Conservation (phyloP, 23 tunicate species). For the Corella eumyota region DNA sequence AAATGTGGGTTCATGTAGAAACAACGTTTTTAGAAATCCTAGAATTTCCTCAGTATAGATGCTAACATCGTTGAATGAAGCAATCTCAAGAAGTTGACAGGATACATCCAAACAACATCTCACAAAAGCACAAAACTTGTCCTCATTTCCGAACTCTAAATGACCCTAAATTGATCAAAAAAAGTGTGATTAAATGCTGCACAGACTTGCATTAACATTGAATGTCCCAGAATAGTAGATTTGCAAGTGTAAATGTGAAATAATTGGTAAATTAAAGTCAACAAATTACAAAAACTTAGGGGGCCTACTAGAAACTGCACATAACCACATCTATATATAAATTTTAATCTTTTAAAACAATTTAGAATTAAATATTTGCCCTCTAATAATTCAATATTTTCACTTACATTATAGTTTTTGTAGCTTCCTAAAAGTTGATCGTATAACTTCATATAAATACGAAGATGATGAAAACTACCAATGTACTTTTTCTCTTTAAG, state of each 20-base stretch:
- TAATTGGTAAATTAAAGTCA: too few relatives aligned
- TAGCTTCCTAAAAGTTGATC: slow-evolving; percentile 57
- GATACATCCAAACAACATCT: slow-evolving; percentile 31
- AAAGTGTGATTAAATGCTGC: neutral
- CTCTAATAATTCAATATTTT: too few relatives aligned
- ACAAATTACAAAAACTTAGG: too few relatives aligned
- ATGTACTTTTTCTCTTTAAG: slow-evolving; percentile 16
- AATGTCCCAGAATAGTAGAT: neutral
- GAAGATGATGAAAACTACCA: slow-evolving; percentile 28
- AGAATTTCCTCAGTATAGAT: slow-evolving; percentile 65
- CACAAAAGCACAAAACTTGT: slow-evolving; percentile 41
- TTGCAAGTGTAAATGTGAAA: neutral
- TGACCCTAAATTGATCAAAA: slow-evolving; percentile 15
- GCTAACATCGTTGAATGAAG: slow-evolving; percentile 49
- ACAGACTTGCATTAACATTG: too few relatives aligned
- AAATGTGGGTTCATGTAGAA: slow-evolving; percentile 33
- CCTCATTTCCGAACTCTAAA: slow-evolving; percentile 45
- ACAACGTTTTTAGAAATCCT: slow-evolving; percentile 31
- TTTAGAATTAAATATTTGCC: too few relatives aligned
- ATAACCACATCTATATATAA: too few relatives aligned
- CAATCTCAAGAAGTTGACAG: slow-evolving; percentile 64
- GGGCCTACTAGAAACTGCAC: too few relatives aligned
- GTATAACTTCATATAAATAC: slow-evolving; percentile 49
- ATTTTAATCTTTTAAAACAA: too few relatives aligned
- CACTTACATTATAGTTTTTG: slow-evolving; percentile 54